A percentile compares a stretch with the other conserved stretches of the same genome.
Evolutionary conservation across 1,140 invertebrate genomes (phyloP).

Genomic region (Bombus waltoni): DNA sequence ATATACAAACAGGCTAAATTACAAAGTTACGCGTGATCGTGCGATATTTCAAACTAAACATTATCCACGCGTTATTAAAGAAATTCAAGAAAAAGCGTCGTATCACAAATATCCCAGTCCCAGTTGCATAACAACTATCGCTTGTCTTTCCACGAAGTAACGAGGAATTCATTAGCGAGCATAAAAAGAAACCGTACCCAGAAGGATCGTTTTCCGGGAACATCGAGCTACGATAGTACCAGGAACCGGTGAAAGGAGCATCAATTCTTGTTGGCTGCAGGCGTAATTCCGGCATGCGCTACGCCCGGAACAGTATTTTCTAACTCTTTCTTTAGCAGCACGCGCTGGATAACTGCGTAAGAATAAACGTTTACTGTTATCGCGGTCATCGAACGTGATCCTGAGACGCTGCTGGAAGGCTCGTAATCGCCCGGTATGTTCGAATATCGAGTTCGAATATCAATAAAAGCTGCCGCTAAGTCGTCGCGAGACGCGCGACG

Average conservation of each 20-base stretch:
- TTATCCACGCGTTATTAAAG: not conserved
- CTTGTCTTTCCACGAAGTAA: not conserved
- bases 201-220: not conserved
- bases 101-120: too few relatives aligned
- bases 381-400: not conserved
- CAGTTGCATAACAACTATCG: not conserved
- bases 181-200: slow-evolving; percentile 20
- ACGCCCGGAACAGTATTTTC: not conserved
- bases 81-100: not conserved
- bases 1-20: too few relatives aligned
- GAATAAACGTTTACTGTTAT: slow-evolving; percentile 56
- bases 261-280: slow-evolving; percentile 16
- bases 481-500: slow-evolving; percentile 55
- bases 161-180: not conserved
- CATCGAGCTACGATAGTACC: not conserved
- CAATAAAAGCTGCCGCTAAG: slow-evolving; percentile 63
- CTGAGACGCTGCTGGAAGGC: not conserved
- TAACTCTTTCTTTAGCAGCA: not conserved
- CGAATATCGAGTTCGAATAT: slow-evolving; percentile 63
- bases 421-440: slow-evolving; percentile 33
- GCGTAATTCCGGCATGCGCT: not conserved
- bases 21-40: too few relatives aligned
- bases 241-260: not conserved
- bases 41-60: not conserved
- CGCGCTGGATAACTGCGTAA: not conserved